Base-by-base conservation (phyloP, 2,113 vertebrate genomes). In the Probosciger aterrimus region DNA sequence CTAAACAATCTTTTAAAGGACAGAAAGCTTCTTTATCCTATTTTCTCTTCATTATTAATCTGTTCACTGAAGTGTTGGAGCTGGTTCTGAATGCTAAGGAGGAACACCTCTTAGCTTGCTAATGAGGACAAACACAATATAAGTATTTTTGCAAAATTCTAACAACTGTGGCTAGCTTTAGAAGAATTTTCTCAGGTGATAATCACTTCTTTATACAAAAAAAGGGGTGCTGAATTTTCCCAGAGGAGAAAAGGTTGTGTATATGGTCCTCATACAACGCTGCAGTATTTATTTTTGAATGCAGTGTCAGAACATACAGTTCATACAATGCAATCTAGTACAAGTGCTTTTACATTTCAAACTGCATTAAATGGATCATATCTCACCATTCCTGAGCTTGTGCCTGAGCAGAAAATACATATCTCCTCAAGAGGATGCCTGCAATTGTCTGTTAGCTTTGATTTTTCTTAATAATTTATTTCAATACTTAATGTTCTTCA, bases 401-500 rank as follows among this genome's bases (percentile, higher is more conserved):
- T 80, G 70, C 77, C 41, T 49, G 41, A 95, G 70, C 37, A 87
- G 11, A 90, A 87, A 88, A 77, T 7, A 93, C 23, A 86, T 46
- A 70, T 69, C 30, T 92, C 23, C 63, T 27, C 53, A 80, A 37
- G 11, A 63, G 60, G 80, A 77, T 33, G 50, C 7, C 31, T 90
- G 49, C 8, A 55, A 80, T 70, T 74, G 9, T 73, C 84, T 87
- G 22, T n/a, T 85, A 77, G 59, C 33, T 86, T 82, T 69, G 11
- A 59, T 68, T 92, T 91, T 94, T 84, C 73, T 92, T 86, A 90
- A 86, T 71, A 77, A 86, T 63, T 84, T 67, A 83, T 90, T 90
- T 90, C 27, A 63, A 30, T 39, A 39, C 60, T 80, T 88, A 67
- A 70, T 55, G 18, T 63, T 35, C 33, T 96, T 80, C 59, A 73